Conservation (phyloP, 2,113 vertebrate species). For the Triplophysa rosa region DNA sequence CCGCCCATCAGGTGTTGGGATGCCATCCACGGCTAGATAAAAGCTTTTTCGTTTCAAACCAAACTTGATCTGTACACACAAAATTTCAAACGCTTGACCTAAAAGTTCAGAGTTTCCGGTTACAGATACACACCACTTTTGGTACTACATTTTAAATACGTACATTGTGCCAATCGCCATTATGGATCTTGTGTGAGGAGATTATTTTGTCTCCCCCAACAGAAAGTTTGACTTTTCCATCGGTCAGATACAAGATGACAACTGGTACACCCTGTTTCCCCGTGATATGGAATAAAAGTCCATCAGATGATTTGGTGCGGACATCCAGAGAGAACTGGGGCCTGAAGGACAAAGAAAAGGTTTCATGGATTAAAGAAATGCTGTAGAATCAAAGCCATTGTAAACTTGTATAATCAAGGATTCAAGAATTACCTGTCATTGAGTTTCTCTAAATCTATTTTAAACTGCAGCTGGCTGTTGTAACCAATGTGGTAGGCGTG, state of each 20-base stretch:
- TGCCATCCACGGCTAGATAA: constrained; percentile 79
- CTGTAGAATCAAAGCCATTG: not conserved
- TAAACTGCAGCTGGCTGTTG: constrained; percentile 77
- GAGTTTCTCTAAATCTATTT: constrained; percentile 64
- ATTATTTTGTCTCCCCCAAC: constrained; percentile 70
- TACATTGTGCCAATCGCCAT: constrained; percentile 86
- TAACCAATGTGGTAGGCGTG: constrained; percentile 71
- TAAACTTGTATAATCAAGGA: not conserved
- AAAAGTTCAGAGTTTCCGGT: not conserved
- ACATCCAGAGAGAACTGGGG: constrained; percentile 81
- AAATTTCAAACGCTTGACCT: not conserved
- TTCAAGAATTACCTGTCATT: constrained; percentile 64
- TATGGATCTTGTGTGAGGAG: constrained; percentile 74
- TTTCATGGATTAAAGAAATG: not conserved
- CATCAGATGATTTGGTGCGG: constrained; percentile 72
- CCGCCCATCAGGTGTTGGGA: constrained; percentile 70
- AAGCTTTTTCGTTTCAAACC: constrained; percentile 67
- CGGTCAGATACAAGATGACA: constrained; percentile 77
- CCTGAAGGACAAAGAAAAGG: constrained; percentile 64
- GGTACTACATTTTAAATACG: constrained; percentile 20
- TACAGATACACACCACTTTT: not conserved
- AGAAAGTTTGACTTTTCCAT: constrained; percentile 78
- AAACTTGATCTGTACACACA: constrained; percentile 74
- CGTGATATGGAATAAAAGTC: constrained; percentile 77
- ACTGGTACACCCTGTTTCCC: constrained; percentile 62